Conservation (phyloP, 2,888 invertebrate genomes). For the Sacculina carcini region DNA sequence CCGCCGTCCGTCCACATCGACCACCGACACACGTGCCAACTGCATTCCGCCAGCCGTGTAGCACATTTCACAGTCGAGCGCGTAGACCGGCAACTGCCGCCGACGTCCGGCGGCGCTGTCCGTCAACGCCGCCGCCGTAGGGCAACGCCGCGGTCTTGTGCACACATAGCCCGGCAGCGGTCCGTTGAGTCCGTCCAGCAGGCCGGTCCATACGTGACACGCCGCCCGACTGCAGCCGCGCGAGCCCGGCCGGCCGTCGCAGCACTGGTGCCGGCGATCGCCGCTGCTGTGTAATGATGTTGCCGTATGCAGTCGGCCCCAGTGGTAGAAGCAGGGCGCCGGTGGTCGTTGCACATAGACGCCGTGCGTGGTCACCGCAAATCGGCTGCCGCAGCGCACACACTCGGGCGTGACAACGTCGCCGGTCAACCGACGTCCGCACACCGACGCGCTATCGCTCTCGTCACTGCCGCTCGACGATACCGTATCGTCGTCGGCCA, state of each 20-base stretch:
- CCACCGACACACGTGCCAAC: constrained; percentile 14
- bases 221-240: constrained; percentile 35
- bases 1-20: constrained; percentile 12
- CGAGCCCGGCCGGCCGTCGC: neutral
- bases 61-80: constrained; percentile 16
- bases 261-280: neutral
- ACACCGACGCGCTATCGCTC: constrained; percentile 7
- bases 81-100: too few relatives aligned
- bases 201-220: constrained; percentile 51
- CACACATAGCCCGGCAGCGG: constrained; percentile 39
- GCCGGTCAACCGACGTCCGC: neutral
- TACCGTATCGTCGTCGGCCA: neutral
- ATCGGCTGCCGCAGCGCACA: constrained; percentile 10
- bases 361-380: constrained; percentile 10
- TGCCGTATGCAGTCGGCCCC: constrained; percentile 11
- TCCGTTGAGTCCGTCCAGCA: constrained; percentile 40
- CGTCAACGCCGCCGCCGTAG: constrained; percentile 42
- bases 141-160: constrained; percentile 34
- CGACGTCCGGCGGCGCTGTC: constrained; percentile 25
- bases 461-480: neutral
- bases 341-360: constrained; percentile 7
- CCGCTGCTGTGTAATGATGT: neutral
- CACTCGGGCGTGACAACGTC: constrained; percentile 7
- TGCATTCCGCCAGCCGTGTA: constrained; percentile 14
- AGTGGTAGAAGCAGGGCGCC: constrained; percentile 13